Percentiles rank a stretch among this genome's conserved stretches.
Evolutionary conservation across 2,797 vertebrate species (phyloP).

Genomic region (Tiaroga cobitis): DNA sequence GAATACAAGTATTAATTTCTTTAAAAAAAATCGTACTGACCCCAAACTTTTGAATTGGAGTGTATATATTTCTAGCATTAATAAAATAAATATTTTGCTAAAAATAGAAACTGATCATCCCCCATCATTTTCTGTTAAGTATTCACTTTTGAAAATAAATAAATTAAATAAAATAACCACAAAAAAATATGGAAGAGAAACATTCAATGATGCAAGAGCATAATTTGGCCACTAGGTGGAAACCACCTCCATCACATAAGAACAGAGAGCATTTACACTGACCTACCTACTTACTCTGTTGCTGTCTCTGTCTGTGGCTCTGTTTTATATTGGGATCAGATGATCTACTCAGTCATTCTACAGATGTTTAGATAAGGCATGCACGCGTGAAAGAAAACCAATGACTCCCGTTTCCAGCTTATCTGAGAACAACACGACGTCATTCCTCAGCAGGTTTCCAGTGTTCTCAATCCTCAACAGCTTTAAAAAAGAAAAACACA

Average conservation of each 20-base stretch:
- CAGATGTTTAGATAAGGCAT: conserved; percentile 42
- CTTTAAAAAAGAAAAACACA: neutral
- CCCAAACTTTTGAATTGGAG: neutral
- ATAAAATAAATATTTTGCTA: no score
- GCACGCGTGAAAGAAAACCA: neutral
- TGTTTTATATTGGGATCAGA: conserved; percentile 1
- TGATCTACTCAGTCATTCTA: conserved; percentile 19
- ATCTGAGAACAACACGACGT: neutral
- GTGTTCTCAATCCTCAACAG: neutral
- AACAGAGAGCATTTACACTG: neutral
- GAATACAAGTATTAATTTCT: neutral
- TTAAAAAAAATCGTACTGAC: neutral
- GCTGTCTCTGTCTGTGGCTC: neutral
- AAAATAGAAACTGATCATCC: neutral
- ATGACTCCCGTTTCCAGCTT: conserved; percentile 10
- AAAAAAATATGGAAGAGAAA: neutral
- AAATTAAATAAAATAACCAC: neutral
- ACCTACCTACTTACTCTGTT: neutral
- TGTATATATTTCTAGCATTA: neutral
- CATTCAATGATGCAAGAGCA: neutral
- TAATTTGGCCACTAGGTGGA: conserved; percentile 54
- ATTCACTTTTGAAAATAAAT: neutral
- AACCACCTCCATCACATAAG: conserved; percentile 15
- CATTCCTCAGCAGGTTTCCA: neutral
- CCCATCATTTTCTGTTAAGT: neutral